phyloP scores from a whole-genome alignment of 2,113 vertebrate genomes.

The Nycticebus coucang region DNA sequence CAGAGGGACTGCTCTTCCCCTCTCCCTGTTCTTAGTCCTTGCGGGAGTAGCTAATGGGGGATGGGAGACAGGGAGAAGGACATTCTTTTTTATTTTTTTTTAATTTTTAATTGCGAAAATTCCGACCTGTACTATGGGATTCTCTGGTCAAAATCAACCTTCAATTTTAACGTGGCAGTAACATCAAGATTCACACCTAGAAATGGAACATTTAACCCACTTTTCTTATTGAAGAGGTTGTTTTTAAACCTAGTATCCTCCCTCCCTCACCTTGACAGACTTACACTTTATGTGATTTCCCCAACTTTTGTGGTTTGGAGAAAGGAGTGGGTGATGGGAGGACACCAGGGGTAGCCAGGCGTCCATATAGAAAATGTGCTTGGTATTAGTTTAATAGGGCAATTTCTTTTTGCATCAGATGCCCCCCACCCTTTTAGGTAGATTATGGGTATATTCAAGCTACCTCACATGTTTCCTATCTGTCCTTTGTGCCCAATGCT shows the following conservation, averaged over 20 bases:
- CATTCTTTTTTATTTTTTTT: background rate
- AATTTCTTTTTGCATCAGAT: background rate
- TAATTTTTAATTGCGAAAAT: conserved; percentile 7
- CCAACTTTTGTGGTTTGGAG: conserved; percentile 5
- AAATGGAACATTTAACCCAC: background rate
- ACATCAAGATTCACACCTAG: background rate
- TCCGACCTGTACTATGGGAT: background rate
- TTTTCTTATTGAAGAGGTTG: conserved; percentile 26
- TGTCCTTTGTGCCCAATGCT: background rate
- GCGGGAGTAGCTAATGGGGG: background rate
- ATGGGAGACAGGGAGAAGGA: accelerated
- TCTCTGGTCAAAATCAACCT: background rate
- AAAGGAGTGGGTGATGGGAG: background rate
- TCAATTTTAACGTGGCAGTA: background rate
- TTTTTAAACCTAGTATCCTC: background rate
- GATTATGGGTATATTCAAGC: background rate
- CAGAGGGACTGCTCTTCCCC: background rate
- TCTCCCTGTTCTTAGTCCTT: background rate
- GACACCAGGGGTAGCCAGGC: too few relatives aligned
- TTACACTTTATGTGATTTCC: background rate
- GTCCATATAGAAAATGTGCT: background rate
- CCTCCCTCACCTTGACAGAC: too few relatives aligned
- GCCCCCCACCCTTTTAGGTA: background rate
- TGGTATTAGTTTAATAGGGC: background rate
- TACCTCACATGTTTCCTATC: background rate